Evolutionary conservation across 1,140 invertebrate genomes (phyloP).

Genomic region (Caerostris extrusa): DNA sequence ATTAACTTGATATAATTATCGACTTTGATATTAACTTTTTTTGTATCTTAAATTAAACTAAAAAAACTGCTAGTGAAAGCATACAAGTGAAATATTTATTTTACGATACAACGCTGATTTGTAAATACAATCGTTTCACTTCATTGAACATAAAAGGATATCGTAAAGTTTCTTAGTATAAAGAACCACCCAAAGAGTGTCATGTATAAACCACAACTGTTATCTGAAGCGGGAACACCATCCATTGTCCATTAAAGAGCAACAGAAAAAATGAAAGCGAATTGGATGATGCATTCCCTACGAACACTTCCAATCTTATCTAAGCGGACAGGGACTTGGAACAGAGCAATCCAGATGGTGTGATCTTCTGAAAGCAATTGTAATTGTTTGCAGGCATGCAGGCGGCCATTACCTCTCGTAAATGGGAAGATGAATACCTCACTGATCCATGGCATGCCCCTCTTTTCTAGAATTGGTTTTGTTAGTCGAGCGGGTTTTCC

Average conservation of each 20-base stretch:
- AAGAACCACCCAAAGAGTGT: too few species aligned
- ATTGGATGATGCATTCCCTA: slow-evolving; percentile 54
- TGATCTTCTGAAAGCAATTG: slow-evolving; percentile 69
- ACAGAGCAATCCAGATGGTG: slow-evolving; percentile 63
- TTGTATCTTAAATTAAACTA: too few species aligned
- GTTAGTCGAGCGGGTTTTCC: slow-evolving; percentile 70
- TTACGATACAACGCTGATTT: too few species aligned
- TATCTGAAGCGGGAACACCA: slow-evolving; percentile 13
- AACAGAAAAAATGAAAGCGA: slow-evolving; percentile 38
- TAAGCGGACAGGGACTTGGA: slow-evolving; percentile 57
- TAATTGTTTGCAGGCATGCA: slow-evolving; percentile 68
- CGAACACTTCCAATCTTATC: slow-evolving; percentile 50
- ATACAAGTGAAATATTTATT: too few species aligned
- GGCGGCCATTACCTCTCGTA: slow-evolving; percentile 61
- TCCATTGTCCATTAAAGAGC: slow-evolving; percentile 47
- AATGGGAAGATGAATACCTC: slow-evolving; percentile 71
- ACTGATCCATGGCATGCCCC: slow-evolving; percentile 56
- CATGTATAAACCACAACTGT: background rate
- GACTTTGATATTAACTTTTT: too few species aligned
- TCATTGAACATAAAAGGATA: background rate
- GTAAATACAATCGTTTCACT: background rate
- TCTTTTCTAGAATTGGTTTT: slow-evolving; percentile 63
- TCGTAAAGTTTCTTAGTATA: background rate
- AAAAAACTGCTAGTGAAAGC: too few species aligned
- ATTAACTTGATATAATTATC: too few species aligned